A percentile compares a stretch with the other conserved stretches of the same genome.
phyloP scores from a whole-genome alignment of 92 coral and sea anemone species.

The Umimayanthus chanpuru region DNA sequence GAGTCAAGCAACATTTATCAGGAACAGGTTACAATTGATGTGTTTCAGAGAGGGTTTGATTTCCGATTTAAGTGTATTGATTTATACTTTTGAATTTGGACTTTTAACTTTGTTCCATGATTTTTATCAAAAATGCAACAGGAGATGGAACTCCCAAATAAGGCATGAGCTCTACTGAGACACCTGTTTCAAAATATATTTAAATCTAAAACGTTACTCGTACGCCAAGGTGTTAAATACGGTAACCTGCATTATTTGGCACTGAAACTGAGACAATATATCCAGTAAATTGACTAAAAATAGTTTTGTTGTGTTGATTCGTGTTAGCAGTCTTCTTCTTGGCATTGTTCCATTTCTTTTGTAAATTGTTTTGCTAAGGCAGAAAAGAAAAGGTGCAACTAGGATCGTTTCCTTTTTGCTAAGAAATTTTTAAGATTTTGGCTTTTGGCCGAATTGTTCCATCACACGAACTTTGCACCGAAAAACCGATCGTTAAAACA shows the following conservation, averaged over 20 bases:
- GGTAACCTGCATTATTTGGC: too few species aligned
- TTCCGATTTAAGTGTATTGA: constrained; percentile 12
- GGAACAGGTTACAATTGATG: neutral
- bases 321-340: neutral
- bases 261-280: neutral
- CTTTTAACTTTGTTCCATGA: neutral
- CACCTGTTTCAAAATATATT: neutral
- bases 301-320: neutral
- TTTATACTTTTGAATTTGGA: neutral
- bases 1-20: neutral
- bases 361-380: neutral
- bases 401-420: neutral
- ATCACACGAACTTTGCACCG: neutral
- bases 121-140: neutral
- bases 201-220: neutral
- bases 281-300: neutral
- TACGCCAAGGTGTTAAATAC: too few species aligned
- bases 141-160: neutral
- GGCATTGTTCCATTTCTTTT: neutral
- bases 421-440: neutral
- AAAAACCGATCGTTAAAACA: too few species aligned
- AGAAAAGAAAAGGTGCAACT: too few species aligned
- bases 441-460: neutral
- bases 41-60: neutral
- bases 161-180: neutral